phyloP scores from a whole-genome alignment of 2,888 invertebrate genomes.

The Ochropleura plecta region DNA sequence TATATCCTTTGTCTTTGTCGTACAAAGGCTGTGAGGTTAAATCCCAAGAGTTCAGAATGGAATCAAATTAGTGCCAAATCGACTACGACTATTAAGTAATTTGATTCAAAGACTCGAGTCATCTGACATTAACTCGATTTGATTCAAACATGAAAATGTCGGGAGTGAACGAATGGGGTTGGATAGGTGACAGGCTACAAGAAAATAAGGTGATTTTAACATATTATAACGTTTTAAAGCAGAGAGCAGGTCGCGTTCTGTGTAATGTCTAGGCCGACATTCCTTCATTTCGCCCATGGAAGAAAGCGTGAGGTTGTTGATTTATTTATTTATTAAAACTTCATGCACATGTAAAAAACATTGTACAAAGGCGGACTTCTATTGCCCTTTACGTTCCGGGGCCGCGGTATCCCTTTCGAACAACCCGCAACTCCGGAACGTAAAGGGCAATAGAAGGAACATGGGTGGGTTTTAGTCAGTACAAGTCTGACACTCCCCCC shows the following conservation, averaged over 20 bases:
- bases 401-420: too few relatives aligned
- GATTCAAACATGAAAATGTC: neutral
- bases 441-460: too few relatives aligned
- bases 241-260: neutral
- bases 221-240: neutral
- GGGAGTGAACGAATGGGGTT: neutral
- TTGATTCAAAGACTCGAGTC: neutral
- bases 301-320: neutral
- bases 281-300: neutral
- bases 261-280: neutral
- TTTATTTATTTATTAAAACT: neutral
- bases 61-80: constrained; percentile 17
- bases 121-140: neutral
- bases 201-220: neutral
- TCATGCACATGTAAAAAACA: too few relatives aligned
- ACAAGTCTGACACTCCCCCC: too few relatives aligned
- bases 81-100: constrained; percentile 2
- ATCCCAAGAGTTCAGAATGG: neutral
- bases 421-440: too few relatives aligned
- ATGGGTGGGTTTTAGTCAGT: too few relatives aligned
- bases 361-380: too few relatives aligned
- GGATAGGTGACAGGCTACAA: too few relatives aligned
- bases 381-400: too few relatives aligned
- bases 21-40: neutral
- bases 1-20: constrained; percentile 4